Base-by-base conservation (phyloP, 2,888 invertebrate genomes). In the Hedychridium roseum region DNA sequence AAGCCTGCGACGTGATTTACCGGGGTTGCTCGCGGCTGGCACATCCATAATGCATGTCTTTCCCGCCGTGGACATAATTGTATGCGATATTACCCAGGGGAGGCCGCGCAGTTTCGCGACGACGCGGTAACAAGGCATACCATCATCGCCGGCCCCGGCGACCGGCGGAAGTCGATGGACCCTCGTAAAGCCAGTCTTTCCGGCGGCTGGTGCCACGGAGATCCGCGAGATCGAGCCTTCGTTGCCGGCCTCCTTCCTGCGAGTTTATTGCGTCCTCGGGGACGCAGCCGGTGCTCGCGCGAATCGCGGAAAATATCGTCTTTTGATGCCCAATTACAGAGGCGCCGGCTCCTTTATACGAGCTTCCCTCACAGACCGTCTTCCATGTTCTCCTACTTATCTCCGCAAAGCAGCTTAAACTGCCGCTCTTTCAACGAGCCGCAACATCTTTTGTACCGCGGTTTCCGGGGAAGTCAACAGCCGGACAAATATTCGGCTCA, bases 11-110 rank as follows among this genome's bases (percentile, higher is more conserved):
- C 75, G 67, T 73, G 75, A 74, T 73, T 74, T 70, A 74, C 70
- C 65, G 55, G 50, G 50, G 36, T 43, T 44, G 44, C 40, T 39
- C 43, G 38, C 15, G 47, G 41, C 17, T 40, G 20, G 43, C 51
- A 44, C 54, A 73, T 76, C 69, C 73, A 76, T 75, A 73, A 76
- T 76, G 71, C 70, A 76, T 76, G 67, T 37, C 58, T 64, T 66
- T 57, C 58, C 50, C 69, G 58, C 68, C 47, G 68, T 70, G 66
- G 71, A 76, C 70, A 74, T 76, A 76, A 76, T 76, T 76, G 76
- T 76, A 76, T 76, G 67, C 66, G 70, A 74, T 75, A 76, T 76
- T 76, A 76, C 76, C 76, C 76, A 50, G 41, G 76, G 74, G 76
- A 74, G 54, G 59, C 51, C 50, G 62, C 59, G 56, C 57, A 55